Percentiles rank a stretch among this genome's conserved stretches.
Conservation (phyloP, 2,113 vertebrate species). For the Puma concolor region DNA sequence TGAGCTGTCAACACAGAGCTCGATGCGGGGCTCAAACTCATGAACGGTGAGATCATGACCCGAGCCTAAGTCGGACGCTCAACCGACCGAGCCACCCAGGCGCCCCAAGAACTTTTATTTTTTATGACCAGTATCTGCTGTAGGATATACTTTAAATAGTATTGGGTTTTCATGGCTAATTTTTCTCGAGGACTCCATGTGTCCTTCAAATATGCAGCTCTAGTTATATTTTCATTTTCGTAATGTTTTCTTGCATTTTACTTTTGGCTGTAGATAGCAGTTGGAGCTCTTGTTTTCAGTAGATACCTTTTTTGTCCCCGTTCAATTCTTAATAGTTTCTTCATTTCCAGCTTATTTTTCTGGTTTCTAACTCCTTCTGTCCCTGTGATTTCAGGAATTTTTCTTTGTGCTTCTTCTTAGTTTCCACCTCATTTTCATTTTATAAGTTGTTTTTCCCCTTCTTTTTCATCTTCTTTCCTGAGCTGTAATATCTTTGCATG, state of each 20-base stretch:
- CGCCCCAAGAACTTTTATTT: not conserved
- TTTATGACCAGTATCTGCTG: not conserved
- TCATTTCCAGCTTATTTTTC: not conserved
- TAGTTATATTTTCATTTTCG: not conserved
- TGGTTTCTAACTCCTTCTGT: not conserved
- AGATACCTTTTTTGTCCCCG: not conserved
- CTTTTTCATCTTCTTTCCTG: not conserved
- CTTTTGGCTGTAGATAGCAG: not conserved
- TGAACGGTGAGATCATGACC: too few species aligned
- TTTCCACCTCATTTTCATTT: not conserved
- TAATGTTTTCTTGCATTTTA: not conserved
- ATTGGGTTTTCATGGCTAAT: not conserved
- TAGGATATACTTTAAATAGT: not conserved
- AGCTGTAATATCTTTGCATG: not conserved
- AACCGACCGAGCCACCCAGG: too few species aligned
- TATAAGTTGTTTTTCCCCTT: not conserved
- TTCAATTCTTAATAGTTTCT: not conserved
- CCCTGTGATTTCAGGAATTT: not conserved
- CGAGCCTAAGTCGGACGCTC: too few species aligned
- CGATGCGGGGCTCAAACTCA: rapidly evolving
- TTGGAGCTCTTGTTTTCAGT: not conserved
- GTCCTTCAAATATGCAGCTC: not conserved
- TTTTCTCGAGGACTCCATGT: not conserved
- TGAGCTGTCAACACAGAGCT: too few species aligned
- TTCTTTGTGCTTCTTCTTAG: not conserved